Conservation (phyloP, 2,797 vertebrate species). For the Tinamus major region DNA sequence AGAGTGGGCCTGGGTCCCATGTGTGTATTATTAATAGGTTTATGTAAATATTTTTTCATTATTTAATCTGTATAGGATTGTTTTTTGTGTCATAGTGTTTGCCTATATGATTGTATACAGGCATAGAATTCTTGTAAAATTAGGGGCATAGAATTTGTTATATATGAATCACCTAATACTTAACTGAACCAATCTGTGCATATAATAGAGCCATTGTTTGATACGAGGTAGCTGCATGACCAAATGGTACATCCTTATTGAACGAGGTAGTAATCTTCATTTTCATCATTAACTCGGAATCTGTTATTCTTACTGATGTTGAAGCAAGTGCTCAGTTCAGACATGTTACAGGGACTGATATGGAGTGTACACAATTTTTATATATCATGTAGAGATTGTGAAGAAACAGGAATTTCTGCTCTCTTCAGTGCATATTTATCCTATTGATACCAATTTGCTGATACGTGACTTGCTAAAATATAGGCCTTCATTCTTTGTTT, state of each 20-base stretch:
- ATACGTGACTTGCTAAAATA: not conserved
- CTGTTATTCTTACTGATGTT: not conserved
- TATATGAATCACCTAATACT: not conserved
- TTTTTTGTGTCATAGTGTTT: not conserved
- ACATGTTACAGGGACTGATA: not conserved
- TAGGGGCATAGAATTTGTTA: not conserved
- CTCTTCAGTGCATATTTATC: not conserved
- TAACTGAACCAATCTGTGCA: not conserved
- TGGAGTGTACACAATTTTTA: not conserved
- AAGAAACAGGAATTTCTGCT: not conserved
- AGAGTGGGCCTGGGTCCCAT: no score
- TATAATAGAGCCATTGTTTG: not conserved
- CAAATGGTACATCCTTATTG: not conserved
- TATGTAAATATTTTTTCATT: not conserved
- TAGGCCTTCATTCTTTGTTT: not conserved
- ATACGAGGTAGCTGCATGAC: not conserved
- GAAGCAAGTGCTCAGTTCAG: not conserved
- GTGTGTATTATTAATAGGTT: not conserved
- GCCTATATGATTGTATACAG: not conserved
- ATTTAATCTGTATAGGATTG: not conserved
- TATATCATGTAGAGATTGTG: not conserved
- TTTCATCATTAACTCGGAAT: not conserved
- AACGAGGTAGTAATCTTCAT: not conserved
- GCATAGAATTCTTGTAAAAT: not conserved
- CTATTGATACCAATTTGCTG: not conserved